Evolutionary conservation across 2,113 vertebrate species (phyloP), one percentile per base, ranked within the genome.

Genomic region (Strix aluco): DNA sequence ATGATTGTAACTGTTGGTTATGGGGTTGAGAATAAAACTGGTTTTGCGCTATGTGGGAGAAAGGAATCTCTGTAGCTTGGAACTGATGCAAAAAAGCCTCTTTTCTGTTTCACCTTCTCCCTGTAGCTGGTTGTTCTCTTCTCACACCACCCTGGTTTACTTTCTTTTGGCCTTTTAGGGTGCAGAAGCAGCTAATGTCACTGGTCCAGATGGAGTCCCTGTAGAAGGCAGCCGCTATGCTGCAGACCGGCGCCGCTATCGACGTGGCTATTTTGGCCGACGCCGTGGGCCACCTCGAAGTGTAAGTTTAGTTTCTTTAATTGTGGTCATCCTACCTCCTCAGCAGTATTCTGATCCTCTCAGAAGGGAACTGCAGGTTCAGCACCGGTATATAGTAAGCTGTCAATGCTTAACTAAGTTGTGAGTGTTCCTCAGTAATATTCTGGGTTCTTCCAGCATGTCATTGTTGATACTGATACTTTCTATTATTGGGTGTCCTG

Each of bases 151-250:
- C 7, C 4, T 75, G 69, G 9, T 16, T 77, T 82, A 38, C 36
- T 81, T 55, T 71, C 34, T 57, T n/a, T 59, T 88, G 49, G 27
- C 23, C 10, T 84, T 62, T 3, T 58, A 99, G 99, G 99, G 99
- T 88, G 99, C 99, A 6, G 99, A 99, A 96, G 99, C 99, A 59
- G 99, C 99, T 42, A 99, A 99, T 23, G 99, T 99, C 92, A 99
- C 99, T 0, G 99, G 99, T 26, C 99, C 99, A 0, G 99, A 99
- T 10, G 99, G 99, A 4, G 98, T 99, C 54, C 99, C 99, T 0
- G 99, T 99, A 11, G 99, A 99, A 97, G 99, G 99, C 75, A 99
- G 99, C 75, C 99, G 99, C 36, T 99, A 99, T 0, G 99, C 99
- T 15, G 99, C 99, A 12, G 99, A 99, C 86, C 99, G 99, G 63